phyloP scores from a whole-genome alignment of 30 jellyfish, hydroid and myxozoan species.

The Pelagia noctiluca region DNA sequence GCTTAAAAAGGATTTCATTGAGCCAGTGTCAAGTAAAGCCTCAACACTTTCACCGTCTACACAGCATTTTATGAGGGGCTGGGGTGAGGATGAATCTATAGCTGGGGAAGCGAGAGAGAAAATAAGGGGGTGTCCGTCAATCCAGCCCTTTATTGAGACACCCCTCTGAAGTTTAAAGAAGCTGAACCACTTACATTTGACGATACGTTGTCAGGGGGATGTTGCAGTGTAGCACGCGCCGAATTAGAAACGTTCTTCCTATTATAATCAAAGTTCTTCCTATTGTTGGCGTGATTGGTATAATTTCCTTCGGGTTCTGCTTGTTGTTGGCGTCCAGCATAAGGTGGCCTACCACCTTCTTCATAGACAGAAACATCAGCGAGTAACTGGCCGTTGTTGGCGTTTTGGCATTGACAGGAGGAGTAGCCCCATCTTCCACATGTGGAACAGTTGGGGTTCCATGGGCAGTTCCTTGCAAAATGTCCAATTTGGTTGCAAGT shows the following conservation, averaged over 20 bases:
- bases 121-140: too few species aligned
- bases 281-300: too few species aligned
- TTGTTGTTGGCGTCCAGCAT: not conserved
- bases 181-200: not conserved
- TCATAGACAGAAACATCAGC: not conserved
- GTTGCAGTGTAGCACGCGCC: not conserved
- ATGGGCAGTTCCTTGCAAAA: not conserved
- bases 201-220: too few species aligned
- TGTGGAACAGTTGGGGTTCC: not conserved
- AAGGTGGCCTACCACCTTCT: not conserved
- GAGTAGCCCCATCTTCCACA: not conserved
- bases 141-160: too few species aligned
- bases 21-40: slow-evolving; percentile 62
- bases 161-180: not conserved
- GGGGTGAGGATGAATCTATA: not conserved
- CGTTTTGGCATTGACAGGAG: not conserved
- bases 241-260: not conserved
- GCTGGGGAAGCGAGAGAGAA: not conserved
- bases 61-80: slow-evolving; percentile 4
- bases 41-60: too few species aligned
- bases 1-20: slow-evolving; percentile 56
- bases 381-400: not conserved
- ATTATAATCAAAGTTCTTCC: not conserved
- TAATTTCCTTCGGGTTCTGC: too few species aligned
- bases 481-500: not conserved